Percentiles rank a stretch among this genome's conserved stretches.
Evolutionary conservation across 2,113 vertebrate species (phyloP).

Genomic region (Phainopepla nitens): DNA sequence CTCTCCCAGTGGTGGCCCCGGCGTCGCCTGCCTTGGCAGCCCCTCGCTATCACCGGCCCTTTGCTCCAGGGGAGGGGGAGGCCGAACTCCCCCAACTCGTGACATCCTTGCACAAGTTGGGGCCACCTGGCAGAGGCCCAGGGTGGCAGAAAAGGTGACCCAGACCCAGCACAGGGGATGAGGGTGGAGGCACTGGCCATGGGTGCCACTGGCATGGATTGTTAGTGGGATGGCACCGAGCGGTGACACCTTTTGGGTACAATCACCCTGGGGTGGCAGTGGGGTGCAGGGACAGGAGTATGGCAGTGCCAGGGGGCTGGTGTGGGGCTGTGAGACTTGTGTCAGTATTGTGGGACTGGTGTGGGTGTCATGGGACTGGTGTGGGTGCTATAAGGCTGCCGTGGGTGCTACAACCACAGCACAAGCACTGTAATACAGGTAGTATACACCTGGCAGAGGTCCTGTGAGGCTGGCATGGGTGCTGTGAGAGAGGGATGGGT

Average conservation of each 20-base stretch:
- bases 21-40: neutral
- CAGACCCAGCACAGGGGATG: neutral
- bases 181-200: accelerated
- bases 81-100: neutral
- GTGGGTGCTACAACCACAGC: too few relatives aligned
- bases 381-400: neutral
- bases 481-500: neutral
- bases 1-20: neutral
- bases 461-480: neutral
- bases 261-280: neutral
- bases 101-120: neutral
- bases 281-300: neutral
- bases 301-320: neutral
- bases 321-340: neutral
- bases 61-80: neutral
- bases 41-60: neutral
- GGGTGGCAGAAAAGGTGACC: neutral
- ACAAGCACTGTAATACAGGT: accelerated
- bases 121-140: neutral
- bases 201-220: accelerated
- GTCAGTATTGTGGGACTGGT: accelerated
- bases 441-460: neutral
- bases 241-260: neutral
- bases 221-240: accelerated
- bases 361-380: accelerated